Evolutionary conservation across 2,113 vertebrate genomes (phyloP).

Genomic region (Mesembrinibis cayennensis): DNA sequence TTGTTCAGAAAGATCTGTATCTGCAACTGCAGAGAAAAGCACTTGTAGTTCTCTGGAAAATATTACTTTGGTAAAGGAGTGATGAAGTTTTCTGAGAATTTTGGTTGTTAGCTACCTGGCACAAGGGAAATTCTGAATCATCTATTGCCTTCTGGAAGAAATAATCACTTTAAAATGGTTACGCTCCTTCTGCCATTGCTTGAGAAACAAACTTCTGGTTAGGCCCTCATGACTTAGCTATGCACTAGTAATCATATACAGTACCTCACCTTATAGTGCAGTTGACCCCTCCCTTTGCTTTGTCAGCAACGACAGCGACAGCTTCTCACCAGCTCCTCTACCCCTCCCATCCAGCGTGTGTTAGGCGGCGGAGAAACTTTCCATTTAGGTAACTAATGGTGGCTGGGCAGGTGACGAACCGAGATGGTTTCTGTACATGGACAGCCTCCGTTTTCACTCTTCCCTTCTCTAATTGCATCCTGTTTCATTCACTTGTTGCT

Average conservation of each 20-base stretch:
- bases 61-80: not conserved
- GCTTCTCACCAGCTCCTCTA: not conserved
- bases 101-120: not conserved
- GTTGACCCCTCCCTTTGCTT: conserved; percentile 3
- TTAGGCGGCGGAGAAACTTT: not conserved
- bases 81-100: not conserved
- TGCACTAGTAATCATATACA: not conserved
- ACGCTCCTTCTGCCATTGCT: not conserved
- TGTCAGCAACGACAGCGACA: not conserved
- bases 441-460: not conserved
- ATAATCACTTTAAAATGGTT: not conserved
- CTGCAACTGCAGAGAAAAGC: not conserved
- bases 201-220: not conserved
- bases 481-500: not conserved
- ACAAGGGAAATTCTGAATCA: not conserved
- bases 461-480: not conserved
- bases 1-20: not conserved
- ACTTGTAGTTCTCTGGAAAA: not conserved
- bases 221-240: conserved; percentile 9
- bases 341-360: not conserved
- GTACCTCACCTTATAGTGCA: not conserved
- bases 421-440: not conserved
- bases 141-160: not conserved
- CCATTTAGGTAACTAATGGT: not conserved
- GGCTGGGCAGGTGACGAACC: not conserved